Base-by-base conservation (phyloP, 2,888 invertebrate genomes). In the Noctua janthina region DNA sequence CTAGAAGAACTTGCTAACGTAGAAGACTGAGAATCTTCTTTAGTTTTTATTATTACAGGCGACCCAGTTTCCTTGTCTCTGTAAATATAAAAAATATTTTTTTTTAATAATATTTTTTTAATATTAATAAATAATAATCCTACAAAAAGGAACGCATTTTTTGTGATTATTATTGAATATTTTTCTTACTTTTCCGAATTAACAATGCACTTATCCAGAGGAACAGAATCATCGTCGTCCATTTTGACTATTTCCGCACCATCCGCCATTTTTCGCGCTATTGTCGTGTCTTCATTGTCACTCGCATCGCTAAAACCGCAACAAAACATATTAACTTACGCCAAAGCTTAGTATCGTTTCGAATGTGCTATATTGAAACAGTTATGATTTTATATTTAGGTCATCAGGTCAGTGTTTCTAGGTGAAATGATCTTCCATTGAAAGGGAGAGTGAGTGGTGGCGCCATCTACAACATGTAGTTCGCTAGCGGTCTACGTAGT, bases 291-390 rank as follows among this genome's bases (percentile, higher is more conserved):
- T 67, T 96, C 96, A 29, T 87, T 91, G 81, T 96, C 96, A 77
- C 96, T 96, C 0, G 87, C 86, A 49, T 96, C 94, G 73, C 96
- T 96, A 87, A 68, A 93, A 88, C 43, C 66, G 71, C 23, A 69
- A 66, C 6, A 46, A 49, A 51, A 72, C 67, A 59, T n/a, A 64
- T 46, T 23, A 43, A 29, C 1, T 29, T 11, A 17, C n/a, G 17
- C 13, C 15, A 54, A 15, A 17, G 70, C 29, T 35, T 13, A n/a
- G 29, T 69, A 43, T 54, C 35, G 35, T 35, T 17, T n/a, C 15
- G 17, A 54, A 66, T 66, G 70, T 64, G n/a, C 43, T 46, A 54
- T 51, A 51, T 62, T 64, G 35, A 35, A 51, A 23, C 7, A 17
- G 13, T 56, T 74, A 46, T 46, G 46, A 29, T 43, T 39, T 49